Percentiles rank a stretch among this genome's conserved stretches.
phyloP scores from a whole-genome alignment of 2,797 vertebrate species.

The Peromyscus aztecus region DNA sequence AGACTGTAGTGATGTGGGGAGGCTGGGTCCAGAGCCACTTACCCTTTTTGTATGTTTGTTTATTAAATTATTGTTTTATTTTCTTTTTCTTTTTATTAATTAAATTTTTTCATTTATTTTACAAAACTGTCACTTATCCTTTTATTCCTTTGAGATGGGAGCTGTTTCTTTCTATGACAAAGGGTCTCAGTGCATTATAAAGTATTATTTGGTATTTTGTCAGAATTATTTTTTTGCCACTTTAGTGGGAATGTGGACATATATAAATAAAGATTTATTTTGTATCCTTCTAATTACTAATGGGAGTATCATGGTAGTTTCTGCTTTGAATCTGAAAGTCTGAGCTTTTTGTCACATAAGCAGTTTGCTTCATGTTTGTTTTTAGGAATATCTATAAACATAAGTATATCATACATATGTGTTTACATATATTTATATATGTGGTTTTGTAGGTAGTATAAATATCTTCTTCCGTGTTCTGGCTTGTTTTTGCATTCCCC shows the following conservation, averaged over 20 bases:
- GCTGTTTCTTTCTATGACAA: background rate
- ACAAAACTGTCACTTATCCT: background rate
- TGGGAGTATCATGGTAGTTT: background rate
- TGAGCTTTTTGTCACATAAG: background rate
- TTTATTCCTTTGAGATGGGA: background rate
- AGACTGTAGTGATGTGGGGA: background rate
- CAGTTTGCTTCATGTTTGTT: slow-evolving; percentile 30
- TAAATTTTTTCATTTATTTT: background rate
- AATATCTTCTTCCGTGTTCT: background rate
- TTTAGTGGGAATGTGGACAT: background rate
- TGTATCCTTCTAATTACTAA: background rate
- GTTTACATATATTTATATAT: background rate
- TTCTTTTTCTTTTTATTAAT: background rate
- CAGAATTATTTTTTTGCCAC: background rate
- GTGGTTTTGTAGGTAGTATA: background rate
- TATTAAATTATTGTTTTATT: background rate
- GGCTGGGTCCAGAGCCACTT: background rate
- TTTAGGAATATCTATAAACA: slow-evolving; percentile 6
- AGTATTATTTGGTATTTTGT: slow-evolving; percentile 43
- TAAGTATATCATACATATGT: background rate
- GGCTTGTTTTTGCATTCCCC: background rate
- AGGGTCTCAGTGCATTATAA: background rate
- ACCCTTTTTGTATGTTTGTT: background rate
- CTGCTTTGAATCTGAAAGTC: background rate
- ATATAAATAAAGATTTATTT: slow-evolving; percentile 59